These are phyloP conservation scores for Spea multiplicata DNA, from an alignment of 2,113 vertebrate genomes.

Conservation along the genomic window DNA sequence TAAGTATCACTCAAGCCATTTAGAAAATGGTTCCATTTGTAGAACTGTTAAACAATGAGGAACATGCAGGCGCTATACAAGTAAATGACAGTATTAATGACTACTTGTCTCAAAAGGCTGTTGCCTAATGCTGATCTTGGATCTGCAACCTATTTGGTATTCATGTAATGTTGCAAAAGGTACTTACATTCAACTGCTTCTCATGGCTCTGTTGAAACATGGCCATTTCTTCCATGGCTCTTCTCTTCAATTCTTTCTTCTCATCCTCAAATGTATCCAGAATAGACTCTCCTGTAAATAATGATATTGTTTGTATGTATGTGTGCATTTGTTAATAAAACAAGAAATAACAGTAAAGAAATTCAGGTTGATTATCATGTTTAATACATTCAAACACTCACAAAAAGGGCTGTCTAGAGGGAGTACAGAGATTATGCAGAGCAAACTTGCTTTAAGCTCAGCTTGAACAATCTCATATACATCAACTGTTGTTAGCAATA, in stretches of 20 bases:
- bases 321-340: neutral
- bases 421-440: neutral
- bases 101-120: no score
- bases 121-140: no score
- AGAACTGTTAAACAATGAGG: no score
- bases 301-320: neutral
- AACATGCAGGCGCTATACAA: no score
- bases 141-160: no score
- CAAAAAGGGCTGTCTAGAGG: neutral
- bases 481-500: no score
- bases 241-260: constrained; percentile 54
- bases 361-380: neutral
- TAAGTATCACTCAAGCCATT: no score
- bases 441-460: no score
- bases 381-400: neutral
- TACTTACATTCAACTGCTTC: constrained; percentile 22
- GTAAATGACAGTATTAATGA: no score
- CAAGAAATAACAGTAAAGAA: neutral
- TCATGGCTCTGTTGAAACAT: constrained; percentile 16
- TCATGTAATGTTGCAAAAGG: no score
- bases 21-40: no score
- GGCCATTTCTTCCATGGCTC: constrained; percentile 42
- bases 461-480: no score
- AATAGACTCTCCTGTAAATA: constrained; percentile 52
- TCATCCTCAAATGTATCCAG: constrained; percentile 55